Evolutionary conservation across 2,113 vertebrate genomes (phyloP), one percentile per base, ranked within the genome.

Genomic region (Rhabdornis inornatus): DNA sequence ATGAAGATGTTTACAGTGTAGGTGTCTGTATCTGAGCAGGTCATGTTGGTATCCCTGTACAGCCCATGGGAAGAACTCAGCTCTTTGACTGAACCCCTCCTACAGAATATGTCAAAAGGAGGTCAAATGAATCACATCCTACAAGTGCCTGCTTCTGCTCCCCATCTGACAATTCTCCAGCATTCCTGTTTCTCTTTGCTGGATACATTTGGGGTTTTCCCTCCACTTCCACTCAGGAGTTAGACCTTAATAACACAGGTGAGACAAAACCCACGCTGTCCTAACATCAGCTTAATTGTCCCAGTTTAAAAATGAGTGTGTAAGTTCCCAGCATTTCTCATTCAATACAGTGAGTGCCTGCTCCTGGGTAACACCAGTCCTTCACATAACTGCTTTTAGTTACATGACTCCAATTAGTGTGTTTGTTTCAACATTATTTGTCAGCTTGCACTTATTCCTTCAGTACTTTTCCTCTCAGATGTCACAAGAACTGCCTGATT

Each of bases 1-100:
- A 89, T 77, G 50, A 75, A 94, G 68, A 65, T 81, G 88, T 96
- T 97, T 96, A 95, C 83, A 80, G 20, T 8, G 42, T 77, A 74
- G 64, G 59, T 92, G 92, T 76, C 88, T 93, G 44, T 85, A 96
- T 90, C 85, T 83, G 88, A 95, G 80, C 88, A 94, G 71, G 95
- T 96, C 93, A 68, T 15, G 27, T 89, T 21, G 50, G 83, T 63
- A 90, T 96, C n/a, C 28, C 52, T 89, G 57, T 11, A 55, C 64
- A 87, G 60, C 35, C 76, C 33, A 49, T 18, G 60, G 60, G 56
- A 92, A 96, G 35, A 89, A 75, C 45, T 4, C 44, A 20, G 47
- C 80, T 90, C n/a, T 70, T 53, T 45, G 68, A 27, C 55, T 35
- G 68, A 80, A 56, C 55, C 74, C 88, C 65, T 72, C 44, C 66